A percentile compares a stretch with the other conserved stretches of the same genome.
Evolutionary conservation across 2,797 vertebrate genomes (phyloP).

Genomic region (Gadopsis bispinosus): DNA sequence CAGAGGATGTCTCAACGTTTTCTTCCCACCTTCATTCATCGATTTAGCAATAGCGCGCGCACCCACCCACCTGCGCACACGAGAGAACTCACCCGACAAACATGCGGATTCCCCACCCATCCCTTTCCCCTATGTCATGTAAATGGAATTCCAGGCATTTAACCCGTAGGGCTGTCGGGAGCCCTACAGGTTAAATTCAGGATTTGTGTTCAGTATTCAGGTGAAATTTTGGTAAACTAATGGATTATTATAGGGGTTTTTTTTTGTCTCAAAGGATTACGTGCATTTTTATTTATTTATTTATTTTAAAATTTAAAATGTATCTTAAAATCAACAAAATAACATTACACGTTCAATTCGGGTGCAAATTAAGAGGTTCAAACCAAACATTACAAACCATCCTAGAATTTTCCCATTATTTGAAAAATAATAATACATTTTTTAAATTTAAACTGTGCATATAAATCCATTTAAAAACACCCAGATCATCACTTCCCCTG

Average conservation of each 20-base stretch:
- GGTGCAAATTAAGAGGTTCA: not conserved
- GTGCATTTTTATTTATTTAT: no score
- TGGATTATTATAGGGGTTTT: not conserved
- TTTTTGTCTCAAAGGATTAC: not conserved
- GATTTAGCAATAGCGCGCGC: slow-evolving; percentile 3
- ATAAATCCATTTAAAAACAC: no score
- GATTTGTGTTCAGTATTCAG: not conserved
- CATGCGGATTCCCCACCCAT: slow-evolving; percentile 40
- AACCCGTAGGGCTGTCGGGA: slow-evolving; percentile 35
- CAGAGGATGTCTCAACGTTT: not conserved
- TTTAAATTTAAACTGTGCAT: no score
- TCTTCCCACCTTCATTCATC: slow-evolving; percentile 18
- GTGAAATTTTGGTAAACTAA: not conserved
- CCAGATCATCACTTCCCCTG: no score
- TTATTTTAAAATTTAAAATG: not conserved
- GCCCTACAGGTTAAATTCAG: no score
- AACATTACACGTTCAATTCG: not conserved
- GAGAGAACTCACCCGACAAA: slow-evolving; percentile 33
- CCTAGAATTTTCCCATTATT: no score
- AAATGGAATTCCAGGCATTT: slow-evolving; percentile 70
- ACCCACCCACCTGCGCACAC: not conserved
- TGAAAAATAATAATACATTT: no score
- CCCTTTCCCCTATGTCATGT: slow-evolving; percentile 29
- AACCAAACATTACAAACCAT: no score
- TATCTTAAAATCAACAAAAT: not conserved